Base-by-base conservation (phyloP, 1,140 invertebrate species). In the Aphis craccivora region DNA sequence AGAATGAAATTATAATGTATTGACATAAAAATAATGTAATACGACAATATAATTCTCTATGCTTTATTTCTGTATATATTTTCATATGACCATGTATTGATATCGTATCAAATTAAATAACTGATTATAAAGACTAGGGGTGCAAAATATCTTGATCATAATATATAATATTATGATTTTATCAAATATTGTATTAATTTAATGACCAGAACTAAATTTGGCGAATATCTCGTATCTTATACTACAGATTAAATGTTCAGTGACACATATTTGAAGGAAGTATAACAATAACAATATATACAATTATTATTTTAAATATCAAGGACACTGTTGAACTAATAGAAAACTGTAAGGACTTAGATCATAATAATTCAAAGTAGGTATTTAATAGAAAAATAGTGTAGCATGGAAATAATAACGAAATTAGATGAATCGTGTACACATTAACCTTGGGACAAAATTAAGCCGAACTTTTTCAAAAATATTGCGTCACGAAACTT, bases 371-470 rank as follows among this genome's bases (percentile, higher is more conserved):
- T 22, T 48, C 14, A 35, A 51, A n/a, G n/a, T 76, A 1, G 14
- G 60, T 76, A 25, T 60, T 87, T 48, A 35, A 55, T 84, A 53
- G 8, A 9, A 55, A 89, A 53, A 89, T 55, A 89, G 22, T 43
- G 22, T 55, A 51, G 48, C 35, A 14, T 37, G 35, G 37, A 43
- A n/a, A 91, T 91, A 76, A 76, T 40, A 45, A 91, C 81, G 40
- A 51, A 53, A 83, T 83, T 53, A 30, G 35, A 86, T n/a, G 81
- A 30, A 51, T 93, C 81, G 91, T 83, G 76, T 53, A 30, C 40
- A 45, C 60, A 76, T 91, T 37, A 37, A 91, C 76, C 90, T 67
- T 67, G 90, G 55, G 23, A 30, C 8, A 89, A 23, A 37, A 89
- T 89, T 53, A 53, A 88, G 1, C 87, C 18, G 3, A 88, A 48